These are phyloP conservation scores for Avahi laniger DNA, from an alignment of 2,797 vertebrate species.

Conservation along the genomic window DNA sequence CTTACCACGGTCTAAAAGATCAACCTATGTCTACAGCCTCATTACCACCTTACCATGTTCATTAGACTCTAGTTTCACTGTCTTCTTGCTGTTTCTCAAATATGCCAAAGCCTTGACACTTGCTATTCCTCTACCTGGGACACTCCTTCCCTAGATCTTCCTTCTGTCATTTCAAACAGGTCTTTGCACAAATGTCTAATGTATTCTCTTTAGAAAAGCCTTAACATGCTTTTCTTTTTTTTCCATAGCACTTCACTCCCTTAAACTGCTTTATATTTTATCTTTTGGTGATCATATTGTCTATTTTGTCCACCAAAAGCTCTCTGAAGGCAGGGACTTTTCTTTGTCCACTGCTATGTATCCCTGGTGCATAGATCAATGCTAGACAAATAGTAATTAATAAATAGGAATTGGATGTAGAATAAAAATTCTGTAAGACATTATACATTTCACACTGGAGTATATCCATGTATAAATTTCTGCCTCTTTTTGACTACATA, in stretches of 20 bases:
- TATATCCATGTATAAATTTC: neutral
- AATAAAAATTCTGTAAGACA: neutral
- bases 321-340: neutral
- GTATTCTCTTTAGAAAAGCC: neutral
- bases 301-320: neutral
- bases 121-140: neutral
- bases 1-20: neutral
- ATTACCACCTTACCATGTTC: neutral
- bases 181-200: neutral
- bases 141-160: neutral
- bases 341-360: neutral
- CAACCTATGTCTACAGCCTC: neutral
- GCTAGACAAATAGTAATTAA: neutral
- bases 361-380: no score
- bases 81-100: neutral
- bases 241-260: neutral
- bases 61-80: neutral
- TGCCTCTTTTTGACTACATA: neutral
- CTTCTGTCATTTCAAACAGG: neutral
- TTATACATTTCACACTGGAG: neutral
- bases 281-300: neutral
- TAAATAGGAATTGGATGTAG: neutral
- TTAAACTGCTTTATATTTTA: neutral
- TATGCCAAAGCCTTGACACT: neutral
- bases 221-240: neutral